Evolutionary conservation across 2,797 vertebrate species (phyloP).

Genomic region (Tachyglossus aculeatus): DNA sequence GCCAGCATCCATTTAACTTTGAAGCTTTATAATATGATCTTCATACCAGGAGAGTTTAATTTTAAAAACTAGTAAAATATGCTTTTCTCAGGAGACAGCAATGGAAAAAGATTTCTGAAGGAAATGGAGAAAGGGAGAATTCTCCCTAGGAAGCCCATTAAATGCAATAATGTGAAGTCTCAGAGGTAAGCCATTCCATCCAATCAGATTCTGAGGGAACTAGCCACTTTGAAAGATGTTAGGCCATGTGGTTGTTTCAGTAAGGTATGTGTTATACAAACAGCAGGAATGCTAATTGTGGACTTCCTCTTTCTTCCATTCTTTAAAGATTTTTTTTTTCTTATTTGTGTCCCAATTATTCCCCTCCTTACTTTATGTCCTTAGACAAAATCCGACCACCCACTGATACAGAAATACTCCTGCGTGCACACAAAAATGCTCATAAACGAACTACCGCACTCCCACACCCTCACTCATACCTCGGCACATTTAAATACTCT

Average conservation of each 20-base stretch:
- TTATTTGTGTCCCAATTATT: too few species aligned
- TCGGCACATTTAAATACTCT: too few species aligned
- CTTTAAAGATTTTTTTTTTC: too few species aligned
- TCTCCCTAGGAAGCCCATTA: neutral
- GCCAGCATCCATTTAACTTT: neutral
- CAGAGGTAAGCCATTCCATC: neutral
- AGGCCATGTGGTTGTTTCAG: neutral
- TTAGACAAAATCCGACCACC: too few species aligned
- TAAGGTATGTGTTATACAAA: neutral
- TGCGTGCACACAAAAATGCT: too few species aligned
- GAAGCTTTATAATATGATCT: neutral
- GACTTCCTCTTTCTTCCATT: too few species aligned
- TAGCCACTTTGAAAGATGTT: neutral
- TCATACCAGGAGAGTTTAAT: neutral
- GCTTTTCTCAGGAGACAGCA: slow-evolving; percentile 4
- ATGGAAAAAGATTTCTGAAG: neutral
- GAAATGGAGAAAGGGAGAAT: neutral
- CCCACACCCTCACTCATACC: too few species aligned
- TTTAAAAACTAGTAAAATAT: neutral
- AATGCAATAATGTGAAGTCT: neutral
- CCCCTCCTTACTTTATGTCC: too few species aligned
- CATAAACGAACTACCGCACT: too few species aligned
- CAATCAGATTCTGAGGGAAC: neutral
- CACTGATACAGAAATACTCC: too few species aligned
- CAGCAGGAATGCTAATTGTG: too few species aligned